These are phyloP conservation scores for Ivindomyrus marchei DNA, from an alignment of 2,113 vertebrate genomes.

Conservation along the genomic window DNA sequence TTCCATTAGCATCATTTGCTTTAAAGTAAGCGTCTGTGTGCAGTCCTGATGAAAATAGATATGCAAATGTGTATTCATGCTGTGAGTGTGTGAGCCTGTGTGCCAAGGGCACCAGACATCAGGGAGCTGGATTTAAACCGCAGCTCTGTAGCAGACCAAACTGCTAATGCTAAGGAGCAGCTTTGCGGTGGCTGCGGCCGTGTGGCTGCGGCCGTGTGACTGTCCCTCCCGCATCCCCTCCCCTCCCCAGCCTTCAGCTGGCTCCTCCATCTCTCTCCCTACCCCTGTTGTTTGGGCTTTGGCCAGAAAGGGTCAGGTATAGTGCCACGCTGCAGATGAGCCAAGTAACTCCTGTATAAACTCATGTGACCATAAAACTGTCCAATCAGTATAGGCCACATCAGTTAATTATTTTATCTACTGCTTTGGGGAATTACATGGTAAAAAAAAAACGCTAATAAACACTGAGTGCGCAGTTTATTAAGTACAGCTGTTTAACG, in stretches of 20 bases:
- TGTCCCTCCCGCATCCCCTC: neutral
- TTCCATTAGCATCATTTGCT: neutral
- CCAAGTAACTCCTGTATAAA: neutral
- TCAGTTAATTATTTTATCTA: neutral
- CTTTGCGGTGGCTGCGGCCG: neutral
- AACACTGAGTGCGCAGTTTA: neutral
- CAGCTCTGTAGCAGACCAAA: neutral
- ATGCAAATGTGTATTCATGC: neutral
- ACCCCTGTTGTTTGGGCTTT: neutral
- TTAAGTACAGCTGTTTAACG: neutral
- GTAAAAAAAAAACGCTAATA: neutral
- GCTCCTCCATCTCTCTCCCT: neutral
- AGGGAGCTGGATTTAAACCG: neutral
- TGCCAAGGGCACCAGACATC: neutral
- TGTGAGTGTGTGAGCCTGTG: neutral
- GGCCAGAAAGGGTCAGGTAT: neutral
- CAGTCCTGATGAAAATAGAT: neutral
- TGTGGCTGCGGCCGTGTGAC: neutral
- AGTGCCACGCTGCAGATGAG: neutral
- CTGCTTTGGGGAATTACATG: neutral
- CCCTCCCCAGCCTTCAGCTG: neutral
- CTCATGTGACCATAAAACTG: neutral
- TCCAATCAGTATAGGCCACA: neutral
- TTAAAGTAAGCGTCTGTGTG: neutral
- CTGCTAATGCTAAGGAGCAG: neutral